phyloP scores from a whole-genome alignment of 1,140 invertebrate species.

The Drosophila kanapiae region DNA sequence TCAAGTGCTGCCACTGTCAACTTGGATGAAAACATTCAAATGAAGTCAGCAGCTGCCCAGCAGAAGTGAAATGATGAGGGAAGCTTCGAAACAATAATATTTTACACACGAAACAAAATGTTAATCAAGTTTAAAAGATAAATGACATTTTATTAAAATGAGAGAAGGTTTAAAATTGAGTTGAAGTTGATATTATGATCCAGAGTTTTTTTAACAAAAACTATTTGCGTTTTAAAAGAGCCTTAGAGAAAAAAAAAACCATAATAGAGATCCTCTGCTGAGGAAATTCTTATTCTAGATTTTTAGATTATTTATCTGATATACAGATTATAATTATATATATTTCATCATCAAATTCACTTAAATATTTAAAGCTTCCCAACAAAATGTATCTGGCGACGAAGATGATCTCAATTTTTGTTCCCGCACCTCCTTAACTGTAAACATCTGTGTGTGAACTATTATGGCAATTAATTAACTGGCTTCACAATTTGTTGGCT shows the following conservation, averaged over 20 bases:
- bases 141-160: background rate
- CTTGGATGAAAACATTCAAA: conserved; percentile 51
- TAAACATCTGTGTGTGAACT: conserved; percentile 47
- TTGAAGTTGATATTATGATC: no score
- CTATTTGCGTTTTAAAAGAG: no score
- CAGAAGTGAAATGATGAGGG: conserved; percentile 44
- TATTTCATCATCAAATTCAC: no score
- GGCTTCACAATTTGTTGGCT: conserved; percentile 54
- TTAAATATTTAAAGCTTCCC: no score
- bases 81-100: conserved; percentile 38
- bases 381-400: background rate
- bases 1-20: conserved; percentile 57
- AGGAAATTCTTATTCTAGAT: no score
- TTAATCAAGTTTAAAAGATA: background rate
- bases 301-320: no score
- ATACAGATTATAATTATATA: no score
- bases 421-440: conserved; percentile 31
- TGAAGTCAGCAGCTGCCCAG: conserved; percentile 46
- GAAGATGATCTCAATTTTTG: background rate
- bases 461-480: conserved; percentile 73
- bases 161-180: background rate
- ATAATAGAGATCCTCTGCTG: no score
- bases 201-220: no score
- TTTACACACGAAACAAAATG: background rate
- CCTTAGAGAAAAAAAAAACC: no score